Conservation (phyloP, 2,797 vertebrate species). For the Halcyon badia region DNA sequence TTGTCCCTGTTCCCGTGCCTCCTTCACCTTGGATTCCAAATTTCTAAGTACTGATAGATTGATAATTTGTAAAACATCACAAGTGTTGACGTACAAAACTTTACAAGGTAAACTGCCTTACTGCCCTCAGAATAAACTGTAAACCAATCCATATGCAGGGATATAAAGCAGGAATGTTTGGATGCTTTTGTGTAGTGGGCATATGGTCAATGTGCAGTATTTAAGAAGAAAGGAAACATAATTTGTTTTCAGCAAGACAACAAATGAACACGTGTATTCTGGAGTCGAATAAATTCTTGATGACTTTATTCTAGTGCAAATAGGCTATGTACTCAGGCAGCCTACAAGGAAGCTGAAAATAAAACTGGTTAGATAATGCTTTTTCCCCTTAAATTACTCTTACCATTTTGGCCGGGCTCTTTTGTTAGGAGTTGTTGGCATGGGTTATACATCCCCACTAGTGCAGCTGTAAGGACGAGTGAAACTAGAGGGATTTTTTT, state of each 20-base stretch:
- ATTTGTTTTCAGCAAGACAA: neutral
- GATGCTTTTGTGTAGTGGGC: neutral
- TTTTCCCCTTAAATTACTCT: neutral
- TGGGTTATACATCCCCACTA: neutral
- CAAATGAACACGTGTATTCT: neutral
- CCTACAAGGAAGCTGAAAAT: constrained; percentile 20
- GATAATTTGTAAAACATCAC: neutral
- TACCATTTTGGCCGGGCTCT: neutral
- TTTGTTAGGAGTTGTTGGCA: neutral
- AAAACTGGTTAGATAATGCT: neutral
- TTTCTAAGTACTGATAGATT: neutral
- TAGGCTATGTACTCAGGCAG: neutral
- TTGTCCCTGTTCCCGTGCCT: neutral
- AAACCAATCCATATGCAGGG: neutral
- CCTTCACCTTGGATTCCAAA: neutral
- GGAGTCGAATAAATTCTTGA: neutral
- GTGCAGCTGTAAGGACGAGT: neutral
- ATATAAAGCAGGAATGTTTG: neutral
- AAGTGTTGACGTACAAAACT: neutral
- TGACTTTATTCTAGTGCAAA: neutral
- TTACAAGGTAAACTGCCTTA: neutral
- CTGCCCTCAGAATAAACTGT: neutral
- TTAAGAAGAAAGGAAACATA: neutral
- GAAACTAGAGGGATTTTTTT: neutral
- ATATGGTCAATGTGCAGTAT: neutral